Base-by-base conservation (phyloP, 2,113 vertebrate species). In the Corydoras maculifer region DNA sequence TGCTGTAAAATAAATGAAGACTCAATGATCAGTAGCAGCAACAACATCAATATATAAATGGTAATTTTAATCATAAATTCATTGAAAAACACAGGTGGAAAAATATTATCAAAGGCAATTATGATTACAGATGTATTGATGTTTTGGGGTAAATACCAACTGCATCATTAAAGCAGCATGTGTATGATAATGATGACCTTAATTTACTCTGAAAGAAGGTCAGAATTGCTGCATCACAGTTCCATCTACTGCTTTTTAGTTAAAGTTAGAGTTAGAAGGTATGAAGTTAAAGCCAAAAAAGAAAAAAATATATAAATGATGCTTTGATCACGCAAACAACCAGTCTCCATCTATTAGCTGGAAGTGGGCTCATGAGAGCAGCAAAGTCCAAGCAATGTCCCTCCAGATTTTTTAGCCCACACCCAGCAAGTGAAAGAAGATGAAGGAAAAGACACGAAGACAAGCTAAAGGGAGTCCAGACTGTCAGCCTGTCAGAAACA, bases 341-440 rank as follows among this genome's bases (percentile, higher is more conserved):
- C 59, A 74, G 31, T 65, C 64, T 11, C 30, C n/a, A 62, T 74
- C 72, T 65, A 68, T 62, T 74, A 68, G 58, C 58, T 74, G 50
- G 65, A 57, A 74, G 65, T 67, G 57, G 50, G 15, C 18, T 55
- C 35, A 18, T 5, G 59, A 68, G 59, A 68, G 51, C 55, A n/a
- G 53, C 65, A 68, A 68, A 62, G 65, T 18, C 61, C 5, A 51
- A 62, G 30, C 51, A 43, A 2, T 32, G 18, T 62, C 63, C 48
- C 58, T 62, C 53, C 13, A 68, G 65, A 68, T 13, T 60, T 43
- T 50, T 68, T 61, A 68, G 58, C 18, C 58, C 31, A 10, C 50
- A 55, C 35, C 15, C 55, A 32, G 14, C 7, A 43, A 18, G 59
- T 58, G 53, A 64, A 13, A 5, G 29, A 54, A 3, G 51, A 53